Evolutionary conservation across 2,888 invertebrate species (phyloP).

Genomic region (Scaptomyza parva): DNA sequence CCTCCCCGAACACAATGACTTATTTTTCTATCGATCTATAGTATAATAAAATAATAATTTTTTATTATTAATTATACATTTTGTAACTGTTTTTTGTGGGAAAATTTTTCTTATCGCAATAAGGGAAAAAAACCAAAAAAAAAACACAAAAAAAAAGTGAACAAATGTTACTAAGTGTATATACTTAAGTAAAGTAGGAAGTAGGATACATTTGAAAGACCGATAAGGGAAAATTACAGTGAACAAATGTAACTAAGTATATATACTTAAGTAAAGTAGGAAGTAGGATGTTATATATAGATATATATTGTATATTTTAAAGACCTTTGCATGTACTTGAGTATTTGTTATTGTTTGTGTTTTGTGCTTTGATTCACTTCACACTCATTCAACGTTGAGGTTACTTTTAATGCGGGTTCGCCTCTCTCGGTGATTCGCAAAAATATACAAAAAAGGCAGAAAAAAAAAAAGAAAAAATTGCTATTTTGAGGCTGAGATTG

Average conservation of each 20-base stretch:
- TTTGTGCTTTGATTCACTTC: too few relatives aligned
- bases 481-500: slow-evolving; percentile 39
- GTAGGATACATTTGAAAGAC: slow-evolving; percentile 7
- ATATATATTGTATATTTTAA: too few relatives aligned
- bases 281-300: slow-evolving; percentile 11
- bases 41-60: neutral
- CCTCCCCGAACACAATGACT: too few relatives aligned
- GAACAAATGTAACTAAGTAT: neutral
- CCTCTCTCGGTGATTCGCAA: slow-evolving; percentile 18
- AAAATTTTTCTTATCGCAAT: neutral
- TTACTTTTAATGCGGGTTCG: slow-evolving; percentile 2
- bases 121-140: neutral
- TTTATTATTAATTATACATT: neutral
- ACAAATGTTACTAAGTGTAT: neutral
- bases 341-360: neutral
- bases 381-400: slow-evolving; percentile 6
- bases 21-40: too few relatives aligned
- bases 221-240: neutral
- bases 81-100: neutral
- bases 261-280: neutral
- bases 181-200: slow-evolving; percentile 9
- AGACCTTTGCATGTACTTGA: slow-evolving; percentile 8
- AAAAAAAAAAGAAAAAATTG: neutral
- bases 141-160: neutral
- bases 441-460: neutral